Base-by-base conservation (phyloP, 2,113 vertebrate species). In the Gadus chalcogrammus region DNA sequence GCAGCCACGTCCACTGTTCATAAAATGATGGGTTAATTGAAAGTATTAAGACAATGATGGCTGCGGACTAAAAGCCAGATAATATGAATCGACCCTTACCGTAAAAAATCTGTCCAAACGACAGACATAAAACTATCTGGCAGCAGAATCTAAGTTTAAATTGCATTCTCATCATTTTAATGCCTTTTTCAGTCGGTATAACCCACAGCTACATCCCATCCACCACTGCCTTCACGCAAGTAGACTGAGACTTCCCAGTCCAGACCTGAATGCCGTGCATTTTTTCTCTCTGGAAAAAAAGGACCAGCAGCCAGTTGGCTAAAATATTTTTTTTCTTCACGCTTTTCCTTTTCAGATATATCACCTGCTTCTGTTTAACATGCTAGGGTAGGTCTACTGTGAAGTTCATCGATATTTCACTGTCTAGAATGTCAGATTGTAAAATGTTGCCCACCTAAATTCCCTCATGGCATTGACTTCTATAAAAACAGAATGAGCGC, bases 241-340 rank as follows among this genome's bases (percentile, higher is more conserved):
- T 35, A 71, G 59, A 15, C 27, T 74, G 71, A 70, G 42, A 52
- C 31, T 64, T 24, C 67, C 65, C 68, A 67, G 18, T 65, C 63
- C 68, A 38, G 66, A 60, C 31, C 70, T 69, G 70, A 85, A 85
- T 88, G 69, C 85, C 84, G 0, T 52, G 55, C 55, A 75, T 85
- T 82, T 78, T 87, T 86, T 66, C 80, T 62, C 8, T 20, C 77
- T 73, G 86, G 86, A 89, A 89, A 89, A 89, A 64, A 15, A 42
- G 20, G 68, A 13, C 8, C n/a, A 73, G 79, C 76, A 82, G 85
- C 86, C 87, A 90, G 76, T 71, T 85, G 81, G 85, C 83, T 80
- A 52, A 60, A 64, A 35, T 70, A 28, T 24, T 52, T 61, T 61
- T 71, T 31, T 35, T 58, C 15, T 58, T 58, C 55, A 56, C 38